phyloP scores from a whole-genome alignment of 2,888 invertebrate genomes.

The Bibio marci region DNA sequence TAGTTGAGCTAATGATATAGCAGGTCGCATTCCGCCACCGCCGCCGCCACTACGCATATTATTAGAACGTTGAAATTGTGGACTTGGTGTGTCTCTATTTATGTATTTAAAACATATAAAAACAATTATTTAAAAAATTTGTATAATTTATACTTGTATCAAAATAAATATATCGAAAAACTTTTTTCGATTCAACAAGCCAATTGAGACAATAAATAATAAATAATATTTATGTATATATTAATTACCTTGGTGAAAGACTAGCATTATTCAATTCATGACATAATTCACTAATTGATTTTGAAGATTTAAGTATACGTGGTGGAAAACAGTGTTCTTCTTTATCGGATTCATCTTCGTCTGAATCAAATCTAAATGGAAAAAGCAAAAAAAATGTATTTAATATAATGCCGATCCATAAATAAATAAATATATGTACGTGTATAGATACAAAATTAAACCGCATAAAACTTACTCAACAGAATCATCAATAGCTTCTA shows the following conservation, averaged over 20 bases:
- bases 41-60: not conserved
- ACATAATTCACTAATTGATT: constrained; percentile 49
- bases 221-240: not conserved
- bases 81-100: constrained; percentile 19
- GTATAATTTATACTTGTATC: not conserved
- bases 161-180: too few species aligned
- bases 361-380: constrained; percentile 1
- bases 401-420: not conserved
- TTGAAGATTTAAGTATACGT: constrained; percentile 42
- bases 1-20: constrained; percentile 48
- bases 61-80: constrained; percentile 16
- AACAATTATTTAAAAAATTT: not conserved
- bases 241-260: constrained; percentile 13
- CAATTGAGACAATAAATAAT: not conserved
- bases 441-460: not conserved
- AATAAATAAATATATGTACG: not conserved
- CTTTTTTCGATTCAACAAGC: too few species aligned
- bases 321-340: constrained; percentile 42
- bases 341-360: constrained; percentile 34
- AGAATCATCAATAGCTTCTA: constrained; percentile 42
- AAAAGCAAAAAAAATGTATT: not conserved
- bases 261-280: constrained; percentile 31
- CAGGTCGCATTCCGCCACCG: constrained; percentile 39
- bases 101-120: not conserved
- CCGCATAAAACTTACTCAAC: constrained; percentile 29